phyloP scores from a whole-genome alignment of 2,797 vertebrate genomes.

The Manis pentadactyla region DNA sequence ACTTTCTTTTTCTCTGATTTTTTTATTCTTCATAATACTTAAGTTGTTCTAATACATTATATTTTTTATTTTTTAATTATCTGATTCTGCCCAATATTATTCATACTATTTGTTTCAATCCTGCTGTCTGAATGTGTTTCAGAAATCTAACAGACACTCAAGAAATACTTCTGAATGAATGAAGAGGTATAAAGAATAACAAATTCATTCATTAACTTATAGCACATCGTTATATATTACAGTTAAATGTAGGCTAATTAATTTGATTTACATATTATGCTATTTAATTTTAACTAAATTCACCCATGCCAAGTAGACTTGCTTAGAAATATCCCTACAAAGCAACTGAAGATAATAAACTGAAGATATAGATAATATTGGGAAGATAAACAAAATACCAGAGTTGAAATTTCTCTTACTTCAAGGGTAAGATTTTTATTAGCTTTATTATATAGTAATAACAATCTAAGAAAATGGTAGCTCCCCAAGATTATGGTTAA shows the following conservation, averaged over 20 bases:
- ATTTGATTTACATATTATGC: background rate
- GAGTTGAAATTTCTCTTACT: background rate
- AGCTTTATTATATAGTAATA: background rate
- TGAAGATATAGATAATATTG: background rate
- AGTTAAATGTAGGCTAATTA: background rate
- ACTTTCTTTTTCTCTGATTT: background rate
- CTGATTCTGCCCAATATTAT: background rate
- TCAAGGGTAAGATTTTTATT: background rate
- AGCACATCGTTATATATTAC: background rate
- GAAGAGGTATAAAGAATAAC: background rate
- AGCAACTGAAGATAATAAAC: background rate
- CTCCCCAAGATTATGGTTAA: background rate
- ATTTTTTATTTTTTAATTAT: background rate
- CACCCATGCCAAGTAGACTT: background rate
- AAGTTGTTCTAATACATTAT: background rate
- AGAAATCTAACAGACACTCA: background rate
- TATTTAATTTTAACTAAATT: background rate
- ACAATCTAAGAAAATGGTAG: background rate
- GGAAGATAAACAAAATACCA: background rate
- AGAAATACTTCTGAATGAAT: slow-evolving; percentile 1
- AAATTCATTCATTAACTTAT: background rate
- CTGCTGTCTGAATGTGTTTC: background rate
- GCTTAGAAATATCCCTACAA: background rate
- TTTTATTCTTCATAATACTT: background rate
- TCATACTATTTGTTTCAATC: background rate